Evolutionary conservation across 2,888 invertebrate species (phyloP), one percentile per base, ranked within the genome.

Genomic region (Rhodophaea formosa): DNA sequence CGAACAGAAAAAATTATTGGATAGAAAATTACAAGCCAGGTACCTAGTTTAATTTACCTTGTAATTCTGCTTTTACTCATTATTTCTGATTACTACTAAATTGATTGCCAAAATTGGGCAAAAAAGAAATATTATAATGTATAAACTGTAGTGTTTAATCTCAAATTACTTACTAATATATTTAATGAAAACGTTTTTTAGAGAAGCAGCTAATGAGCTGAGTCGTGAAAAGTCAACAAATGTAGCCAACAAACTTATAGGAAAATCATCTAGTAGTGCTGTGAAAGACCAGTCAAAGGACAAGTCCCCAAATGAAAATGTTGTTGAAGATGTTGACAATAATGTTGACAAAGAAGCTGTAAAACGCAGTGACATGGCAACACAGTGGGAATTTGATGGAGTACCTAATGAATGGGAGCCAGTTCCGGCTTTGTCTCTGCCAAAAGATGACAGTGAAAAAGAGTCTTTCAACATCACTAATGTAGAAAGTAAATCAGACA

Each of bases 21-120:
- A 90, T 51, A 79, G 90, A 67, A 90, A 86, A 76, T 65, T 88
- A 56, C 82, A 81, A 61, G 91, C 91, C 30, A 84, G 91, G 90
- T 88, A 60, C 35, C 29, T 43, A 8, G 15, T 46, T 46, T 17
- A 10, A 17, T 29, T 23, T 23, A 23, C n/a, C n/a, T n/a, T n/a
- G n/a, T n/a, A n/a, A n/a, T n/a, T n/a, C n/a, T n/a, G n/a, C n/a
- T n/a, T n/a, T n/a, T n/a, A n/a, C n/a, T 23, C 23, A 23, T 23
- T 23, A 23, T 23, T 23, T 23, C 23, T 23, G 2, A 5, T 23
- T 2, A 23, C 5, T 23, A 23, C 23, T 23, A 3, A 23, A 23
- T 23, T 23, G 2, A 23, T 23, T 23, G 23, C 23, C 23, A 2
- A 23, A 3, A 3, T 2, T 23, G 23, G 2, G 23, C 5, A 23